Evolutionary conservation across 2,888 invertebrate genomes (phyloP), one percentile per base, ranked within the genome.

Genomic region (Chrysotoxum bicinctum): DNA sequence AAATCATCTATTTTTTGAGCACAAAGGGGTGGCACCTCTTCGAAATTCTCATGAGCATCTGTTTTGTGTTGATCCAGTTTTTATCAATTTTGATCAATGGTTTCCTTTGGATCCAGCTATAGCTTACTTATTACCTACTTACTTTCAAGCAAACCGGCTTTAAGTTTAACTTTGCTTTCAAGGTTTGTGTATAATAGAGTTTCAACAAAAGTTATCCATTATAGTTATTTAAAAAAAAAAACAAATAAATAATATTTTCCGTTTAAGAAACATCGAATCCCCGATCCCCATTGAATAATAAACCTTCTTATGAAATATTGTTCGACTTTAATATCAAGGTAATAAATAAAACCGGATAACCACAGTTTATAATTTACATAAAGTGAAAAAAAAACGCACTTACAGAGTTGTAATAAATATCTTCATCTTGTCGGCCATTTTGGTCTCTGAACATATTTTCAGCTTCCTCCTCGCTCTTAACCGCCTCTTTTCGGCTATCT

Each of bases 341-440:
- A 10, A 45, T 45, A 45, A 10, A 19, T 16, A 43, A 10, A 43
- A 19, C 21, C 23, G 14, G 5, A 16, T 2, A 54, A 30, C 16
- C 54, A 37, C 3, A n/a, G 1, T 8, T 23, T 8, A 23, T n/a
- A 4, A 60, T 40, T 6, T 40, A n/a, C 7, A 26, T 54, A 10
- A n/a, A 40, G 10, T 12, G 14, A 60, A 45, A 58, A 43, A 70
- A 56, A 35, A 56, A 77, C 64, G 50, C 54, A 79, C 83, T 83
- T 83, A 83, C 83, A 58, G 26, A 32, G 56, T 66, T 72, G 43
- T 52, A 66, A 66, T 76, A 35, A 43, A 66, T 76, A 10, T 30
- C 60, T n/a, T 37, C 35, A 40, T 69, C 52, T 58, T 68, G 72
- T 8, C 26, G 40, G 58, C 3, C 26, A 6, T 43, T 70, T 76